Base-by-base conservation (phyloP, 2,113 vertebrate genomes). In the Chamaea fasciata region DNA sequence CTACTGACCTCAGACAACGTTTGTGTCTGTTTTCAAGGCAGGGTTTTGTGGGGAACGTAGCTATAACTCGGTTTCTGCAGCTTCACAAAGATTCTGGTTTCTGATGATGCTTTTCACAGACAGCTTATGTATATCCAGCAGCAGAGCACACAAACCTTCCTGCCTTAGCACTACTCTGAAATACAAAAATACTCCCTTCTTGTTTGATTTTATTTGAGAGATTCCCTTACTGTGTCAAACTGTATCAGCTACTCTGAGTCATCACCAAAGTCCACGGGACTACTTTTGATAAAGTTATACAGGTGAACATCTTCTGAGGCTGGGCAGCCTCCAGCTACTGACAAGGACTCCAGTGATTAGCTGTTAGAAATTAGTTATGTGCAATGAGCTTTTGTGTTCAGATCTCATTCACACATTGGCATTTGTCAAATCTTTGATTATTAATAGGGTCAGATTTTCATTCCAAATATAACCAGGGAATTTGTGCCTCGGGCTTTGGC, bases 381-480 rank as follows among this genome's bases (percentile, higher is more conserved):
- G 35, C 19, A 78, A 92, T 30, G 52, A 71, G n/a, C 7, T 62
- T 75, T 39, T 68, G 23, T 64, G 69, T 50, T 75, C 65, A 3
- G 4, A 53, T 64, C 64, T 69, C 57, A 11, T 69, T 83, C 81
- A 59, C 2, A 1, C 20, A 28, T 42, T 3, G 23, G n/a, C 74
- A 89, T 81, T 89, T 91, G 67, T 65, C 81, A 94, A 67, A 82
- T 17, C 39, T 92, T 77, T 42, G 49, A 65, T 85, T 84, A 73
- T 87, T 91, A 85, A 89, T 13, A 73, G 65, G 63, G 62, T 53
- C 15, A 33, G 63, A 42, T 73, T 77, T 79, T 73, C 13, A 69
- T 73, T 89, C 77, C 53, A 65, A 91, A 87, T 31, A 79, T 20
- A 87, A 89, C 20, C n/a, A 82, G 62, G 18, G 53, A 75, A 89